Evolutionary conservation across 2,797 vertebrate genomes (phyloP), one percentile per base, ranked within the genome.

Genomic region (Sebastes nivosus): DNA sequence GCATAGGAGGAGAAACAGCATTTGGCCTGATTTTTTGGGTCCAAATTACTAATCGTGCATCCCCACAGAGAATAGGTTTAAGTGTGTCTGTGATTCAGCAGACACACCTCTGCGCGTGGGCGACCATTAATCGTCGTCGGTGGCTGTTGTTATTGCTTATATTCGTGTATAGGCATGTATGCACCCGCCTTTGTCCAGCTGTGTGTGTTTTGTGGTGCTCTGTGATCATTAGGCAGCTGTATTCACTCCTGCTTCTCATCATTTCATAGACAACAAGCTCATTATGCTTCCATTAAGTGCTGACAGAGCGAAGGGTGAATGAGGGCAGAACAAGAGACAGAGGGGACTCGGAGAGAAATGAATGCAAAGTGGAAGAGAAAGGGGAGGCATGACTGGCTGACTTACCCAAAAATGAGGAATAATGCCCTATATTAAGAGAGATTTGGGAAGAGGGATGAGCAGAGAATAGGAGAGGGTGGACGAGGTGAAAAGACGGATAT

Each of bases 251-350:
- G 24, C 81, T 79, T 67, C 67, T 86, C 84, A 80, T 92, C 84
- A 85, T 77, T 87, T 89, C 81, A 84, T 77, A 79, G 76, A 90
- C 85, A 89, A 92, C 75, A 85, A 87, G 87, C 87, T 93, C 88
- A 90, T 94, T 93, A 93, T 84, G 80, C 75, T 80, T 81, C 77
- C 82, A 88, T 90, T 88, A 90, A 84, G 77, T 89, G 81, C 89
- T 92, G 90, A 93, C 84, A 30, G 88, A 81, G 88, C 6, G 25
- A 54, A 34, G 77, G 76, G 81, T 67, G 81, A 77, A 67, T 61
- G 71, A 86, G 83, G 70, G 78, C 76, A 83, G 67, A 50, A 13
- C 4, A 20, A 60, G 68, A 69, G 75, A 75, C 66, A 2, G 75
- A 20, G 25, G 24, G 42, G 75, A 72, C 32, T 2, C 30, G 18